These are phyloP conservation scores for Holothuria leucospilota DNA, from an alignment of 53 echinoderm and acorn worm species.

Conservation along the genomic window DNA sequence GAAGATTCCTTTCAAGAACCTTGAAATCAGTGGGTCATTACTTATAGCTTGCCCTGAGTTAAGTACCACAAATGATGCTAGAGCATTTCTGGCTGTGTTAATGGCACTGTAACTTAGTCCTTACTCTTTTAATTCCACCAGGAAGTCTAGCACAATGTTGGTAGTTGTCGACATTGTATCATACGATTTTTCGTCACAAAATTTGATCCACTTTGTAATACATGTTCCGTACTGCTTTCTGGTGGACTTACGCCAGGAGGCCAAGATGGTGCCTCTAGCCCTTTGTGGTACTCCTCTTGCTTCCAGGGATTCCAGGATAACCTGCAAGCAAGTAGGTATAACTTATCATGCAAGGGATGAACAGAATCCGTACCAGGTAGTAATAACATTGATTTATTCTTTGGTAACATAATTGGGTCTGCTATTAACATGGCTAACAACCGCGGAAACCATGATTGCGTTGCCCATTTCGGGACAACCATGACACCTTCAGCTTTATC, in stretches of 20 bases:
- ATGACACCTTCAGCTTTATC: too few species aligned
- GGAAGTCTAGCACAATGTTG: too few species aligned
- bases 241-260: slow-evolving; percentile 1
- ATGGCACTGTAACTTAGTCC: too few species aligned
- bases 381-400: neutral
- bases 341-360: neutral
- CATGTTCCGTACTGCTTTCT: neutral
- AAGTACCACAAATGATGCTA: slow-evolving; percentile 21
- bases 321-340: slow-evolving; percentile 36
- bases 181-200: neutral
- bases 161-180: too few species aligned
- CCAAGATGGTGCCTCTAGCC: slow-evolving; percentile 24
- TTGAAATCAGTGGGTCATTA: slow-evolving; percentile 16
- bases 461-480: too few species aligned
- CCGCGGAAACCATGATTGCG: too few species aligned
- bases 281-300: too few species aligned
- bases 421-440: neutral
- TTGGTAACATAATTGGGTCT: neutral
- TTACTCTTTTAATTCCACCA: too few species aligned
- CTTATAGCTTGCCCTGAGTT: neutral
- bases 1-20: slow-evolving; percentile 47
- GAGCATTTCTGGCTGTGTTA: too few species aligned
- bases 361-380: neutral
- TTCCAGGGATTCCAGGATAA: too few species aligned
- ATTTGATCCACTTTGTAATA: too few species aligned